Base-by-base conservation (phyloP, 2,888 invertebrate genomes). In the Oligia strigilis region DNA sequence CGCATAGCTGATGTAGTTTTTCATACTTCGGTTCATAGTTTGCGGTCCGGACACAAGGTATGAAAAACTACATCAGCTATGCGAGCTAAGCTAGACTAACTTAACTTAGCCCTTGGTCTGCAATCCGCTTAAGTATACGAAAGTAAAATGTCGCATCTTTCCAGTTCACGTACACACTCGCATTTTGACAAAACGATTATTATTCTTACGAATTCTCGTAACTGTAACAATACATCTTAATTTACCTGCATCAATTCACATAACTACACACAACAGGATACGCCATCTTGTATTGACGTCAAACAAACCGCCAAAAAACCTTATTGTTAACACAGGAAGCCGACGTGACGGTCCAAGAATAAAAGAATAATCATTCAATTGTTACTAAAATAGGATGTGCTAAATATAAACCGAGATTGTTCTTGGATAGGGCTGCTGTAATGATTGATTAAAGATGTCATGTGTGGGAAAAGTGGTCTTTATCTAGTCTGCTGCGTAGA, bases 331-430 rank as follows among this genome's bases (percentile, higher is more conserved):
- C 29, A 72, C 84, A 81, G 87, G 85, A 90, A 81, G 72, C 19
- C n/a, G 62, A 49, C 43, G 80, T 75, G 90, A 89, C 90, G 90
- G 84, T 90, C 81, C n/a, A 60, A n/a, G 85, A 67, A 80, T 84
- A 77, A 88, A 87, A 89, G 78, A 85, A 82, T 88, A 80, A 91
- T 92, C 89, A 90, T 89, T 83, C 92, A 90, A 91, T 92, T 91
- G 90, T 87, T 80, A 88, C 88, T 87, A 82, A 91, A 90, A 92
- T 91, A 90, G 91, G 88, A 90, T 88, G 86, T 83, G 75, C 89
- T 91, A 90, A 77, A 90, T 88, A 90, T 91, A 92, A 79, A 75
- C 58, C 19, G 46, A 78, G 83, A 84, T 84, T 83, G 83, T 81
- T 86, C 73, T 84, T 43, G 11, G 75, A 73, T 84, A 88, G 88